Evolutionary conservation across 2,888 invertebrate species (phyloP), one percentile per base, ranked within the genome.

Genomic region (Conistra vaccinii): DNA sequence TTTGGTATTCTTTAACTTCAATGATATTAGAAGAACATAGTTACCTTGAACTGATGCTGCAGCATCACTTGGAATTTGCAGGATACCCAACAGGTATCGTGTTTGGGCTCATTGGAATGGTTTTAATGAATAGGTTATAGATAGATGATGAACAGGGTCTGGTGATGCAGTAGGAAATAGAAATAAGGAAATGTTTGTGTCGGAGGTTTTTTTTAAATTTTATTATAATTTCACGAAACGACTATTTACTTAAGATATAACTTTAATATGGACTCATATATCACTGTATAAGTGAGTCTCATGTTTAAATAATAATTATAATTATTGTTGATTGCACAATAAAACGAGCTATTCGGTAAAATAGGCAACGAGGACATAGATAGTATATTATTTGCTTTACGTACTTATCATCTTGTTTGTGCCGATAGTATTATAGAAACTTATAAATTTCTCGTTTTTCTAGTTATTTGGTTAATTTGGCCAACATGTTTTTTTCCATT

Each of bases 351-450:
- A 61, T 84, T 48, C 23, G 26, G 26, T 73, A 29, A 85, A 66
- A 75, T 78, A 76, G 75, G 66, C 48, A 63, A 85, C n/a, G 73
- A 69, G 82, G 63, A 61, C 85, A 72, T 68, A 58, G 71, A 78
- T 72, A 80, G 26, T 67, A 55, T 53, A 69, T 29, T 53, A 79
- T 32, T 73, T 32, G 29, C 29, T 60, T 42, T 62, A 53, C 3
- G 5, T 3, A 29, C 29, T 72, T 80, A 80, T 71, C 48, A 48
- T 26, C 17, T 63, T 78, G 35, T 20, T n/a, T 20, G 23, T 51
- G 23, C 3, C 23, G 39, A 62, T 67, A 42, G 29, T 67, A 10
- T 6, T 72, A 26, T 17, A 45, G 4, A 29, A 10, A 9, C 23
- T 20, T 14, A 60, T 20, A 39, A 39, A 58, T 48, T 12, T 26